These are phyloP conservation scores for Clarias magur DNA, from an alignment of 2,113 vertebrate genomes.

Conservation along the genomic window DNA sequence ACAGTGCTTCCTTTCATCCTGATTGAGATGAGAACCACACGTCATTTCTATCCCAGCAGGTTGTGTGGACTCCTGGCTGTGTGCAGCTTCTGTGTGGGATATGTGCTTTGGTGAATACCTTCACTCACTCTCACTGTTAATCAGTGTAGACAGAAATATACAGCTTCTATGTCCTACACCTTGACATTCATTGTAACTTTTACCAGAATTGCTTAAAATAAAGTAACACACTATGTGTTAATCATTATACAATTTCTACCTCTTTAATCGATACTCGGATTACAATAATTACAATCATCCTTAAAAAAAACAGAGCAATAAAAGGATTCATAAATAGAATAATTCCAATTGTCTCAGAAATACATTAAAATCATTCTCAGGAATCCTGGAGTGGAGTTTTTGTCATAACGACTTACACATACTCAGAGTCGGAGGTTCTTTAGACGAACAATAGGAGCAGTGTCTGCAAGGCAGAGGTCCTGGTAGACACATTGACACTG, in stretches of 20 bases:
- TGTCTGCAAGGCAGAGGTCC: conserved; percentile 30
- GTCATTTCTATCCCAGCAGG: conserved; percentile 92
- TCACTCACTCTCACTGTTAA: conserved; percentile 16
- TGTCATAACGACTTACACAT: background rate
- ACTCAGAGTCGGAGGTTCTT: background rate
- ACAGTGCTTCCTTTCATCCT: conserved; percentile 97
- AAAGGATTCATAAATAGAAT: background rate
- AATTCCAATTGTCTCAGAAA: background rate
- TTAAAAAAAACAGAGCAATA: background rate
- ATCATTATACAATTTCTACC: no score
- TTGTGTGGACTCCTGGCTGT: conserved; percentile 83
- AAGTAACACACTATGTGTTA: background rate
- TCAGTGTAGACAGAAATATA: no score
- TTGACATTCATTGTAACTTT: background rate
- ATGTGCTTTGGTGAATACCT: conserved; percentile 89
- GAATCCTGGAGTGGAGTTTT: background rate
- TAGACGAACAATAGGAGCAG: conserved; percentile 34
- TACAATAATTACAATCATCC: background rate
- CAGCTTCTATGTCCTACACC: no score
- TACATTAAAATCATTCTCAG: background rate
- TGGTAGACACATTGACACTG: conserved; percentile 47
- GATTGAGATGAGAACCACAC: conserved; percentile 98
- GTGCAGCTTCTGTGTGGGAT: conserved; percentile 86
- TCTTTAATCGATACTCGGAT: background rate
- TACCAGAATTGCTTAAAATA: background rate